Evolutionary conservation across 2,888 invertebrate genomes (phyloP).

Genomic region (Macaria liturata): DNA sequence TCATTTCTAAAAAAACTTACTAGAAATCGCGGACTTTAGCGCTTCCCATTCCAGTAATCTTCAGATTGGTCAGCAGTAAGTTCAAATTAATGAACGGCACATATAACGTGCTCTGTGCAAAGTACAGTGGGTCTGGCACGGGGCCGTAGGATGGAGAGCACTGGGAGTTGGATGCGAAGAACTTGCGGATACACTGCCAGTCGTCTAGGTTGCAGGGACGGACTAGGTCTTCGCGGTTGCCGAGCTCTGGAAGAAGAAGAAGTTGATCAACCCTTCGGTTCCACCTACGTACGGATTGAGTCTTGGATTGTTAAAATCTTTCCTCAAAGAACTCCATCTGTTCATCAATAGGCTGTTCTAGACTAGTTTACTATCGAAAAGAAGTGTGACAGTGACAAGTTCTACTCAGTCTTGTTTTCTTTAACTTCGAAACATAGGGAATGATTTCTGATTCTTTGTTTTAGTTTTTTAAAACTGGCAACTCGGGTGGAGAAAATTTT

Average conservation of each 20-base stretch:
- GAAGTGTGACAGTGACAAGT: too few relatives aligned
- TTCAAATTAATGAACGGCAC: slow-evolving; percentile 35
- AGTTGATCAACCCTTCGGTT: too few relatives aligned
- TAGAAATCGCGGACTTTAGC: slow-evolving; percentile 37
- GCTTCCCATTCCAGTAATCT: slow-evolving; percentile 33
- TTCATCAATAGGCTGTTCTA: too few relatives aligned
- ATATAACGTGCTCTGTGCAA: slow-evolving; percentile 13
- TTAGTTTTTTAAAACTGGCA: too few relatives aligned
- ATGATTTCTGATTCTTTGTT: too few relatives aligned
- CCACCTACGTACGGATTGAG: too few relatives aligned
- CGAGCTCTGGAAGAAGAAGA: slow-evolving; percentile 12
- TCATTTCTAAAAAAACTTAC: slow-evolving; percentile 30
- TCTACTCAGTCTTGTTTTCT: too few relatives aligned
- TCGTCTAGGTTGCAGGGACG: slow-evolving; percentile 36
- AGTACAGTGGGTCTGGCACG: slow-evolving; percentile 34
- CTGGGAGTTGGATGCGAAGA: slow-evolving; percentile 33
- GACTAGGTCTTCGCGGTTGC: slow-evolving; percentile 23
- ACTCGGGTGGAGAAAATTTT: too few relatives aligned
- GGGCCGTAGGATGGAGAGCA: slow-evolving; percentile 34
- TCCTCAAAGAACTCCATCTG: too few relatives aligned
- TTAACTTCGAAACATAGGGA: too few relatives aligned
- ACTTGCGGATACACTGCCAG: slow-evolving; percentile 36
- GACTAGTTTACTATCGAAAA: too few relatives aligned
- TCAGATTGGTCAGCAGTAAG: slow-evolving; percentile 25
- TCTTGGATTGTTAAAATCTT: too few relatives aligned